Evolutionary conservation across 1,140 invertebrate species (phyloP).

Genomic region (Trinorchestia longiramus): DNA sequence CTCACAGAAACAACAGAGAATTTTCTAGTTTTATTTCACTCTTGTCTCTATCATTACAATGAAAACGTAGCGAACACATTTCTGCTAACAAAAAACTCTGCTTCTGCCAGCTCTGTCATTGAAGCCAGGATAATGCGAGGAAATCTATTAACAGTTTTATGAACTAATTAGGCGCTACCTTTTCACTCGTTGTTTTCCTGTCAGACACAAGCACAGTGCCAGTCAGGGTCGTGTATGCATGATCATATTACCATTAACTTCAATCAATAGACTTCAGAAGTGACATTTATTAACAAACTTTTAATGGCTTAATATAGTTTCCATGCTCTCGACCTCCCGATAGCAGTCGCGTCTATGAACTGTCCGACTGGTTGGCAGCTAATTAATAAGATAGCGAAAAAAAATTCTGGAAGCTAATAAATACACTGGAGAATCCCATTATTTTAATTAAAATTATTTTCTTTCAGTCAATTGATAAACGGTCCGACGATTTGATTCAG

Average conservation of each 20-base stretch:
- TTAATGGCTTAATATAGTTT: background rate
- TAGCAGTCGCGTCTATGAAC: too few species aligned
- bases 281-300: background rate
- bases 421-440: background rate
- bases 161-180: background rate
- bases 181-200: background rate
- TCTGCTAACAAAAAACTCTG: background rate
- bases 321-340: background rate
- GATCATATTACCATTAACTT: background rate
- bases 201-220: background rate
- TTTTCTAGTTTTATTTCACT: too few species aligned
- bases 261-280: background rate
- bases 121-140: background rate
- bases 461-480: background rate
- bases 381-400: background rate
- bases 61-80: too few species aligned
- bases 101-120: background rate
- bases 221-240: background rate
- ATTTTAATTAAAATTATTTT: background rate
- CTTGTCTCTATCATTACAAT: too few species aligned
- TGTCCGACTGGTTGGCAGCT: background rate
- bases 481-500: background rate
- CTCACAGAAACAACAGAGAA: too few species aligned
- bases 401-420: background rate
- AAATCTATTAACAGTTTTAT: background rate